A percentile compares a stretch with the other conserved stretches of the same genome.
Conservation (phyloP, 2,888 invertebrate species). For the Lepas anatifera region DNA sequence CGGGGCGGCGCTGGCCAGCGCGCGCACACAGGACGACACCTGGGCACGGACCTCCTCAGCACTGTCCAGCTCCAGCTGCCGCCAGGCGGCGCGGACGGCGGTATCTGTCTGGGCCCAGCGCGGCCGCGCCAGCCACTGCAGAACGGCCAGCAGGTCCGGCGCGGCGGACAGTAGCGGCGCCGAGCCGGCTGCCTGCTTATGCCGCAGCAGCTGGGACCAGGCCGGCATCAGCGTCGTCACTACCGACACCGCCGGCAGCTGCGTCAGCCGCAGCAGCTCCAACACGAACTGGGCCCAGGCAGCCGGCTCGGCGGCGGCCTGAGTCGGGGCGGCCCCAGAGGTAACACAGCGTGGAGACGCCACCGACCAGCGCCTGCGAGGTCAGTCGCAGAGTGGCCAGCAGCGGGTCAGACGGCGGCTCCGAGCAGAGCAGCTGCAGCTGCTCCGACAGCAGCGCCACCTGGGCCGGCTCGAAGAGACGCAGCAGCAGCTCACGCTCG, state of each 20-base stretch:
- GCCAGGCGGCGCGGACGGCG: background rate
- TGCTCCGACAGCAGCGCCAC: background rate
- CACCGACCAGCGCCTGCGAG: constrained; percentile 1
- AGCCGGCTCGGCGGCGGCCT: background rate
- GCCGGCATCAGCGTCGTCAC: background rate
- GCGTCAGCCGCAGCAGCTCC: background rate
- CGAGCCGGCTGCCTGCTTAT: background rate
- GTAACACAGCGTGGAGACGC: background rate
- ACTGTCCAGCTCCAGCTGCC: background rate
- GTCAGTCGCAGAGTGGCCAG: background rate
- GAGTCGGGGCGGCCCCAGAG: background rate
- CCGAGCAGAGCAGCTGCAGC: background rate
- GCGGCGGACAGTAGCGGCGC: background rate
- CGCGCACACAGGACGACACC: background rate
- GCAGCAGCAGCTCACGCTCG: background rate
- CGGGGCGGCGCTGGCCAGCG: background rate
- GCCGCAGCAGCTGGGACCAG: background rate
- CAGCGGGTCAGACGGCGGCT: background rate
- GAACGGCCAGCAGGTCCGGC: background rate
- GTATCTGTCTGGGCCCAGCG: no score
- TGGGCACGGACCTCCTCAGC: background rate
- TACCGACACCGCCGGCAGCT: background rate
- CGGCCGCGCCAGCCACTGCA: background rate
- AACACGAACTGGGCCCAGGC: background rate
- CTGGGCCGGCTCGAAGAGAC: background rate